phyloP scores from a whole-genome alignment of 2,113 vertebrate genomes.

The Gorilla gorilla region DNA sequence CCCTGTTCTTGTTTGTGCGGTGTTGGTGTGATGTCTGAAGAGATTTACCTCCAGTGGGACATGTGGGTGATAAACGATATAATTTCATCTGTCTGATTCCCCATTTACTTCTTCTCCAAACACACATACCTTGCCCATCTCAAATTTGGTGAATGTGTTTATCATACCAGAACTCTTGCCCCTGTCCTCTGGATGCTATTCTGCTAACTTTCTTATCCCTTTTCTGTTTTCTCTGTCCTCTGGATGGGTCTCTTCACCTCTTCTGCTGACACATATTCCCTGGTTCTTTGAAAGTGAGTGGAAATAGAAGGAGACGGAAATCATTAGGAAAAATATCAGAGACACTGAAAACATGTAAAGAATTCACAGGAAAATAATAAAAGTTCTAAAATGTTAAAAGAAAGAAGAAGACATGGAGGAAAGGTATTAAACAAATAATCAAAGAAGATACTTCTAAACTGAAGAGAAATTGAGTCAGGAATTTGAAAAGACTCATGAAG shows the following conservation, averaged over 20 bases:
- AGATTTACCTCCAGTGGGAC: neutral
- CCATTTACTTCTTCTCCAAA: accelerated
- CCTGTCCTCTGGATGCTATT: accelerated
- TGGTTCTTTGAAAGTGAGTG: too few species aligned
- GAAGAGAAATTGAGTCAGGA: neutral
- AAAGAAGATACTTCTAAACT: neutral
- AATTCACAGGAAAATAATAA: neutral
- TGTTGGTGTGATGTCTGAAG: neutral
- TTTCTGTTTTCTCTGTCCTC: neutral
- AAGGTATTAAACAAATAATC: neutral
- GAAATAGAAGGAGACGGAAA: neutral
- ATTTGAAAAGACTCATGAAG: neutral
- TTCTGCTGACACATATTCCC: neutral
- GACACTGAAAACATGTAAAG: neutral
- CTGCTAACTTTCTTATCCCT: neutral
- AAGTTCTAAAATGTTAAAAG: neutral
- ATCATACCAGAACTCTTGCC: accelerated
- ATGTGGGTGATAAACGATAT: neutral
- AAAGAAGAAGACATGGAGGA: neutral
- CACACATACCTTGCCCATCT: too few species aligned
- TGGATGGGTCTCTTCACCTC: accelerated
- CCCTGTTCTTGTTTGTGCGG: neutral
- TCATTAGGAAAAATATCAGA: neutral
- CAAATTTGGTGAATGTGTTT: neutral
- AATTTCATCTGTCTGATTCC: neutral